Percentiles rank a stretch among this genome's conserved stretches.
These are phyloP conservation scores for Lacanobia wlatinum DNA, from an alignment of 2,888 invertebrate species.

Conservation along the genomic window DNA sequence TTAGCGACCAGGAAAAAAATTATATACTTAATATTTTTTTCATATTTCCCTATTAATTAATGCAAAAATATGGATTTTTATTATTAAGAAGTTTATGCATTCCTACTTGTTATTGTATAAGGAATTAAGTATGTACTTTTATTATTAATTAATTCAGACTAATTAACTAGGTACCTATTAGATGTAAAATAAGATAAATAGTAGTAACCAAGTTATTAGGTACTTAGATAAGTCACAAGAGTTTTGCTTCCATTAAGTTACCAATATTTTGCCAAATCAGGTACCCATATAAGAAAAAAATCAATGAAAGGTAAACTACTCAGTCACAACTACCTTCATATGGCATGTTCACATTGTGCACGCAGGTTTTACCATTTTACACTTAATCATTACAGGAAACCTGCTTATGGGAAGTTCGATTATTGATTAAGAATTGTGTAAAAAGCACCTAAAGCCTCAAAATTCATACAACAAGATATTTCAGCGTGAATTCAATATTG, in stretches of 20 bases:
- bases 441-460: neutral
- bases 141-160: neutral
- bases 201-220: no score
- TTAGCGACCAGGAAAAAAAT: neutral
- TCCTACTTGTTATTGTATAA: no score
- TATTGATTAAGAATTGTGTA: neutral
- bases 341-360: neutral
- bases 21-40: neutral
- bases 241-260: no score
- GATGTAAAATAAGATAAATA: no score
- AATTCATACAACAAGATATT: neutral
- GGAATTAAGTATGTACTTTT: neutral
- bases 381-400: slow-evolving; percentile 6
- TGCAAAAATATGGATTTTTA: neutral
- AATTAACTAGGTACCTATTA: no score
- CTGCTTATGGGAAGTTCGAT: neutral
- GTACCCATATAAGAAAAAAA: neutral
- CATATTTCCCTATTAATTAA: neutral
- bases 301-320: neutral
- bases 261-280: neutral
- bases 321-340: slow-evolving; percentile 24
- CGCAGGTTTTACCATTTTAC: slow-evolving; percentile 3
- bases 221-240: no score
- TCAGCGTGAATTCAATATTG: neutral
- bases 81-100: no score